phyloP scores from a whole-genome alignment of 2,888 invertebrate genomes.

The Oasisia sp. region DNA sequence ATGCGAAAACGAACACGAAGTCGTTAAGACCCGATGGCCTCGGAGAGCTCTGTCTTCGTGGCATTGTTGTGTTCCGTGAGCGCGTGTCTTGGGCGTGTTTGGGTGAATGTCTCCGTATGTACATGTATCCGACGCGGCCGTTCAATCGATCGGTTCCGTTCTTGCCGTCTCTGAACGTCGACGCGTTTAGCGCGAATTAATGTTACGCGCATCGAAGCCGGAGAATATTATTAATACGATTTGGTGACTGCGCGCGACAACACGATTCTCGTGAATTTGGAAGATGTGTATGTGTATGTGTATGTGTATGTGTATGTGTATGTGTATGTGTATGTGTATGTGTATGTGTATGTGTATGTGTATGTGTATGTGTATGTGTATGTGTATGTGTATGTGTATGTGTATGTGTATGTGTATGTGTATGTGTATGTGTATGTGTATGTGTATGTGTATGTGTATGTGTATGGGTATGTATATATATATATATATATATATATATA shows the following conservation, averaged over 20 bases:
- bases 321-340: too few species aligned
- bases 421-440: too few species aligned
- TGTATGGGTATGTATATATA: too few species aligned
- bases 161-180: not conserved
- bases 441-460: too few species aligned
- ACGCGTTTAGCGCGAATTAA: slow-evolving; percentile 6
- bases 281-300: too few species aligned
- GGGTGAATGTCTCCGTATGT: not conserved
- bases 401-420: too few species aligned
- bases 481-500: too few species aligned
- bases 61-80: not conserved
- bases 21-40: not conserved
- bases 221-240: not conserved
- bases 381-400: too few species aligned
- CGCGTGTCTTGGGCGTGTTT: not conserved
- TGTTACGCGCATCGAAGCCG: slow-evolving; percentile 6
- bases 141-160: not conserved
- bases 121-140: not conserved
- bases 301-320: too few species aligned
- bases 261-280: not conserved
- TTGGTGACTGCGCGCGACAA: not conserved
- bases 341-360: too few species aligned
- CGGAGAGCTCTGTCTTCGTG: not conserved
- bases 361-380: too few species aligned
- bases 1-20: not conserved